Evolutionary conservation across 2,797 vertebrate genomes (phyloP).

Genomic region (Limnodromus scolopaceus): DNA sequence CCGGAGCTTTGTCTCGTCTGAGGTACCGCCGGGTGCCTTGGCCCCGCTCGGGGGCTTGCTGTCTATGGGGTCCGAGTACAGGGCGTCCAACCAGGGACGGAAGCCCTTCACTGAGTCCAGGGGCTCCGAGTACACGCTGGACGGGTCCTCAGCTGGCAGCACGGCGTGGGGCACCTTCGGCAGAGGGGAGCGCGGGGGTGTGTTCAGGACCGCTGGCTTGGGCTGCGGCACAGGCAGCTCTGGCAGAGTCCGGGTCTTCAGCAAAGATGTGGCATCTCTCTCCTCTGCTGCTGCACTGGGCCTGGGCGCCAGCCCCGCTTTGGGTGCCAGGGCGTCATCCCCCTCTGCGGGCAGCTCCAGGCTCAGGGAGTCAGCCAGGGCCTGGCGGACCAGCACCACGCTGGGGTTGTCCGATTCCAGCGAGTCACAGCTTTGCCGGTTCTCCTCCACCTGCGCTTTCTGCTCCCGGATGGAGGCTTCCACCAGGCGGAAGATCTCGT

Average conservation of each 20-base stretch:
- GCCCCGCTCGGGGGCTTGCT: slow-evolving; percentile 49
- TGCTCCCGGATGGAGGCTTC: slow-evolving; percentile 91
- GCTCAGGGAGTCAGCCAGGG: neutral
- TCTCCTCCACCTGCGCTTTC: slow-evolving; percentile 87
- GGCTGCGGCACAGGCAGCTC: neutral
- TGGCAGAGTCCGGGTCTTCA: slow-evolving; percentile 80
- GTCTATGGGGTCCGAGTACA: slow-evolving; percentile 94
- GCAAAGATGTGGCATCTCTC: slow-evolving; percentile 37
- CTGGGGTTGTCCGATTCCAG: slow-evolving; percentile 76
- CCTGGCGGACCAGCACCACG: neutral
- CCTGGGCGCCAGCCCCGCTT: slow-evolving; percentile 65
- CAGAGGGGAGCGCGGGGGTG: slow-evolving; percentile 69
- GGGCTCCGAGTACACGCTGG: slow-evolving; percentile 90
- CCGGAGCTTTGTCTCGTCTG: neutral
- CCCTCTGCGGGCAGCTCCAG: neutral
- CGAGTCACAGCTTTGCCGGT: slow-evolving; percentile 75
- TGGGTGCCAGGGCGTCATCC: neutral
- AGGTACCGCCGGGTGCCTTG: neutral
- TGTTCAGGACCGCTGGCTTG: neutral
- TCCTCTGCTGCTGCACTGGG: slow-evolving; percentile 61
- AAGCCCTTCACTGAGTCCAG: slow-evolving; percentile 86
- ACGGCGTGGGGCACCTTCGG: slow-evolving; percentile 50
- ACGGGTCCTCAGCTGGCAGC: slow-evolving; percentile 52
- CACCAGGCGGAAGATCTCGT: slow-evolving; percentile 93
- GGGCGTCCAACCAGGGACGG: slow-evolving; percentile 72